Evolutionary conservation across 2,888 invertebrate species (phyloP), one percentile per base, ranked within the genome.

Genomic region (Eristalis pertinax): DNA sequence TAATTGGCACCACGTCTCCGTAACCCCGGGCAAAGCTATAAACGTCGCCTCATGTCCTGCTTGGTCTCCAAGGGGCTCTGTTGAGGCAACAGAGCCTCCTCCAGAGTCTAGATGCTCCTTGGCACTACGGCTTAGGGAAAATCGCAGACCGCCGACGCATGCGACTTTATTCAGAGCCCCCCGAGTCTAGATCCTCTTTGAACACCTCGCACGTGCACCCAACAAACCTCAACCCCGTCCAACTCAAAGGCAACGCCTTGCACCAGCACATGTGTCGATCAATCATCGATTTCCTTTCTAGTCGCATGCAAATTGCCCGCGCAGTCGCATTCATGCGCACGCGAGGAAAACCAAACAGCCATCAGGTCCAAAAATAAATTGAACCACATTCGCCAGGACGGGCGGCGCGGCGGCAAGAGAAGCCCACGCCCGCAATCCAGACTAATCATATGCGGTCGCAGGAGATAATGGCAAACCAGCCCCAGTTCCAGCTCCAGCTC

Each of bases 401-500:
- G 22, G 63, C 41, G 13, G 60, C 29, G 62, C n/a, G 62, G 29
- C 41, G 35, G 63, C 74, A 68, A 41, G 38, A 29, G 13, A 67
- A 73, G 72, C 41, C 76, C 60, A 68, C 81, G 73, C 77, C 81
- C 77, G 64, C 43, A 13, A 76, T 84, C 76, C 76, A 73, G 80
- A 70, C 84, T 81, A 85, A 85, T 85, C 81, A 77, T 77, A 85
- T 81, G 85, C 85, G 81, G 85, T 85, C 81, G 72, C 26, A 10
- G 8, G 43, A 85, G 81, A 85, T 85, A 85, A 85, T 85, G 84
- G 80, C 73, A 80, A 77, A 64, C 67, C 68, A 56, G 65, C 29
- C 32, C 58, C 68, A 15, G 26, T 11, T 68, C 5, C 64, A 29
- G 22, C 15, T 22, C 11, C 13, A 35, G 13, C n/a, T n/a, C n/a